phyloP scores from a whole-genome alignment of 2,888 invertebrate genomes.

The Griposia aprilina region DNA sequence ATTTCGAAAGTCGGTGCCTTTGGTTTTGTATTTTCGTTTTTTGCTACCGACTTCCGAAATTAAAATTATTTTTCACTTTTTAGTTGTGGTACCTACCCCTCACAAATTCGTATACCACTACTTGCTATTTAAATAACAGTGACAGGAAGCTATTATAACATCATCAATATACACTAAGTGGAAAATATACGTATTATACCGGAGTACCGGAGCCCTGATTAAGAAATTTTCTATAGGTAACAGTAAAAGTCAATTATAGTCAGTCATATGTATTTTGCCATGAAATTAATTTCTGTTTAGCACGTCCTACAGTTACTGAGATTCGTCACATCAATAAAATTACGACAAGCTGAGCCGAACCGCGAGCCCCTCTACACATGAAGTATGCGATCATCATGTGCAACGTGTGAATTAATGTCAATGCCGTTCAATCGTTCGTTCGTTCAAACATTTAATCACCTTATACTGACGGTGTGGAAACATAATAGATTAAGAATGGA shows the following conservation, averaged over 20 bases:
- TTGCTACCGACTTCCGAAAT: no score
- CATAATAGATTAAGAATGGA: not conserved
- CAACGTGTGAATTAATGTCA: constrained; percentile 14
- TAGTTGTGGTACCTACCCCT: no score
- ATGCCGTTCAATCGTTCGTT: not conserved
- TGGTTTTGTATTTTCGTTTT: no score
- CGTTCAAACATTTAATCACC: not conserved
- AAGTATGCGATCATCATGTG: not conserved
- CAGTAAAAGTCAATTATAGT: not conserved
- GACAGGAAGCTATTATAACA: no score
- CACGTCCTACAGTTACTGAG: not conserved
- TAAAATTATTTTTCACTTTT: no score
- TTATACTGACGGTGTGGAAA: not conserved
- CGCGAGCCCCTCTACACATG: not conserved
- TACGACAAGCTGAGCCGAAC: not conserved
- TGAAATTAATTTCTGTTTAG: not conserved
- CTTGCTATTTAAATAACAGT: no score
- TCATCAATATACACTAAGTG: no score
- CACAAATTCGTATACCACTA: no score
- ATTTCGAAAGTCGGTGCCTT: no score
- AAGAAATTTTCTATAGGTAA: not conserved
- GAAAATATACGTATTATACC: no score
- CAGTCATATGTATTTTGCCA: not conserved
- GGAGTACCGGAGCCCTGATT: no score
- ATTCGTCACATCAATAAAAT: not conserved